Percentiles rank a stretch among this genome's conserved stretches.
These are phyloP conservation scores for Phania funesta DNA, from an alignment of 2,888 invertebrate genomes.

Conservation along the genomic window DNA sequence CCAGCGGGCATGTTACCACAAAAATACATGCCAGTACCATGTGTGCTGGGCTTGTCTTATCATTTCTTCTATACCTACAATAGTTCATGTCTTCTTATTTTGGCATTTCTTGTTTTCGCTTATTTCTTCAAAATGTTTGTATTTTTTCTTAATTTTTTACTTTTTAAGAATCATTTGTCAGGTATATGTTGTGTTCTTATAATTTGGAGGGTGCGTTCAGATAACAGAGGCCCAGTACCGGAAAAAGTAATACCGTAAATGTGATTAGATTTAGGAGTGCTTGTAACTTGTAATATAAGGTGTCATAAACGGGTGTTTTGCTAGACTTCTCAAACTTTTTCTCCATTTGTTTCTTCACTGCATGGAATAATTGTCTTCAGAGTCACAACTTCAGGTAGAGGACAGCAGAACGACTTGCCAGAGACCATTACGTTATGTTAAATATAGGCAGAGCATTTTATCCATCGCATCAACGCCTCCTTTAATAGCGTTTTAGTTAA, in stretches of 20 bases:
- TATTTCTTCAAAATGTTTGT: background rate
- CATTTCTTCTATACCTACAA: background rate
- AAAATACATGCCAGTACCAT: constrained; percentile 65
- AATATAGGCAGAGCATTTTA: no score
- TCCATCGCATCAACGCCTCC: no score
- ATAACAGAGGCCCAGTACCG: constrained; percentile 20
- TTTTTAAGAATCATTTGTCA: constrained; percentile 56
- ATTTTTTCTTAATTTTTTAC: constrained; percentile 2
- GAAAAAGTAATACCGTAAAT: constrained; percentile 55
- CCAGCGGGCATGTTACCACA: constrained; percentile 69
- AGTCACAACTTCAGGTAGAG: no score
- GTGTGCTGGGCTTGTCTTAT: constrained; percentile 39
- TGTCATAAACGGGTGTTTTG: no score
- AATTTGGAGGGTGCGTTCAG: constrained; percentile 55
- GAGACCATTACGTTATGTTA: no score
- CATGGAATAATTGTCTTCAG: no score
- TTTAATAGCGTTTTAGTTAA: no score
- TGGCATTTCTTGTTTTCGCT: constrained; percentile 27
- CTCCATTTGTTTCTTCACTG: no score
- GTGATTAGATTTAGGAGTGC: constrained; percentile 66
- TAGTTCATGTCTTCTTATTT: constrained; percentile 37
- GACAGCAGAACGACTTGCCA: no score
- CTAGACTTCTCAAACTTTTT: no score
- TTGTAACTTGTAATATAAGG: no score
- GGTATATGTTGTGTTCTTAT: constrained; percentile 45